phyloP scores from a whole-genome alignment of 2,888 invertebrate species.

The Trimorus sp. region DNA sequence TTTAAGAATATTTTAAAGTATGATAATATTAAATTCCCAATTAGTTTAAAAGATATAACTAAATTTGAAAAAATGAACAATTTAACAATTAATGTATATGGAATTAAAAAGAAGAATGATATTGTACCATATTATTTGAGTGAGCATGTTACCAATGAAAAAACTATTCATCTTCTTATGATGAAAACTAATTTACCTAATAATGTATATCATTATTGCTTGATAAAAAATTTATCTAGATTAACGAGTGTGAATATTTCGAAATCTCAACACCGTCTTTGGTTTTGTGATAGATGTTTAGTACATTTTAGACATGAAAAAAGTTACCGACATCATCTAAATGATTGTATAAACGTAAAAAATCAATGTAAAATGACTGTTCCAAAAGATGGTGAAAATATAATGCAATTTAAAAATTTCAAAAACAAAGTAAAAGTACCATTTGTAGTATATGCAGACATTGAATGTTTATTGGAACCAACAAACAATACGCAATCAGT shows the following conservation, averaged over 20 bases:
- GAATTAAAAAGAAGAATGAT: too few species aligned
- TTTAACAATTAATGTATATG: constrained; percentile 37
- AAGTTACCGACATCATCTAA: constrained; percentile 2
- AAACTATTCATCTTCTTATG: too few species aligned
- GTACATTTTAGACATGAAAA: constrained; percentile 10
- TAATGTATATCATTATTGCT: too few species aligned
- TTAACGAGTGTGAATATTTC: constrained; percentile 1
- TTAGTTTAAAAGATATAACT: constrained; percentile 12
- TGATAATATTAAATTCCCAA: constrained; percentile 8
- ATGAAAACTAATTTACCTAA: too few species aligned
- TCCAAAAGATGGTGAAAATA: constrained; percentile 11
- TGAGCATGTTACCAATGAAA: too few species aligned
- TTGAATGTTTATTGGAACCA: constrained; percentile 17
- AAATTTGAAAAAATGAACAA: constrained; percentile 52
- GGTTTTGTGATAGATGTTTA: constrained; percentile 19
- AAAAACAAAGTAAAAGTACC: constrained; percentile 6
- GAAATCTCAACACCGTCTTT: not conserved
- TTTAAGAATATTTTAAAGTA: constrained; percentile 14
- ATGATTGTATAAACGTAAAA: not conserved
- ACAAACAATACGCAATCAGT: not conserved
- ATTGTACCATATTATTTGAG: too few species aligned
- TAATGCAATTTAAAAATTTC: constrained; percentile 28
- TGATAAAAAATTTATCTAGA: constrained; percentile 15
- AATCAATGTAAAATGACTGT: constrained; percentile 22
- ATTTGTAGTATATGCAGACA: constrained; percentile 13